These are phyloP conservation scores for Microcebus murinus DNA, from an alignment of 2,113 vertebrate genomes.

Conservation along the genomic window DNA sequence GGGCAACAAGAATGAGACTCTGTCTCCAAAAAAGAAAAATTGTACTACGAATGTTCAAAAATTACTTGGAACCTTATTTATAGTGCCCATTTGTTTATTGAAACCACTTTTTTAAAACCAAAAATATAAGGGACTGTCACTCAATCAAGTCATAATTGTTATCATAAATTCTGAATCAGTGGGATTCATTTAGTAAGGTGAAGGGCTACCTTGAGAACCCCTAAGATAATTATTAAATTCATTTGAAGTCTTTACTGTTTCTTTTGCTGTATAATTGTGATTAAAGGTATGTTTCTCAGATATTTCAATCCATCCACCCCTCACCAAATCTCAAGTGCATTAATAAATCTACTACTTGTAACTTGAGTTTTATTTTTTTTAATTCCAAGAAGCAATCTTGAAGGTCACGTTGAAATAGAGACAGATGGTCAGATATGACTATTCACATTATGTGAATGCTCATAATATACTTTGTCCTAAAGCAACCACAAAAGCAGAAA, in stretches of 20 bases:
- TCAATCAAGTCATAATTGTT: conserved; percentile 21
- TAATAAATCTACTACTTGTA: conserved; percentile 58
- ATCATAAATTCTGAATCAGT: conserved; percentile 45
- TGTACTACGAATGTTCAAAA: background rate
- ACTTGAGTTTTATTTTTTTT: background rate
- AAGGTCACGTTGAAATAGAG: conserved; percentile 58
- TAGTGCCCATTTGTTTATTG: background rate
- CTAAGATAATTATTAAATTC: background rate
- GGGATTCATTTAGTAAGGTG: conserved; percentile 38
- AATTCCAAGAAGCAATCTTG: conserved; percentile 47
- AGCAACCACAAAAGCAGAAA: conserved; percentile 58
- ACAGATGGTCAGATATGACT: conserved; percentile 60
- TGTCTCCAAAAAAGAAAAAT: too few species aligned
- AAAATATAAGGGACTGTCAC: background rate
- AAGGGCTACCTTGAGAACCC: background rate
- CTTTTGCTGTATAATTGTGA: background rate
- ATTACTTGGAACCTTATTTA: background rate
- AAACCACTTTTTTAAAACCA: conserved; percentile 36
- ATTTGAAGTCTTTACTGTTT: conserved; percentile 54
- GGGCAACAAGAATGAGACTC: too few species aligned
- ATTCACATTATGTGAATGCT: conserved; percentile 59
- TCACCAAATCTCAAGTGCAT: background rate
- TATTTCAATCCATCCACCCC: background rate
- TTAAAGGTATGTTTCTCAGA: conserved; percentile 37
- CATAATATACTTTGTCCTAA: conserved; percentile 64